Conservation (phyloP, 2,888 invertebrate species). For the Scotopteryx bipunctaria region DNA sequence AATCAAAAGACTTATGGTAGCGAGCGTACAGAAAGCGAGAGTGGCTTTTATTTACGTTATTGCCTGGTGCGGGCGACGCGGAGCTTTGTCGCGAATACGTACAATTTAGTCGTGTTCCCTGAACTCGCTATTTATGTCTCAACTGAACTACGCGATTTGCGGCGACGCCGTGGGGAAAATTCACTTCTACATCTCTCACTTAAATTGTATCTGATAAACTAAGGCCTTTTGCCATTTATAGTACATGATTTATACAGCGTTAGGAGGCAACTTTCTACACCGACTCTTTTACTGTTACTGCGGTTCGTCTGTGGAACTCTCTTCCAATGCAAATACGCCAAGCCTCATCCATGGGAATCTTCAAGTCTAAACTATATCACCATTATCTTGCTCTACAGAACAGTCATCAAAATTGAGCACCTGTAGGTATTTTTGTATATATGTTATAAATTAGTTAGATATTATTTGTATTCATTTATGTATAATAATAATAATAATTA, state of each 20-base stretch:
- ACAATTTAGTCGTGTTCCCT: constrained; percentile 18
- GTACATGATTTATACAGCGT: background rate
- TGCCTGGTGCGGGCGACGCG: background rate
- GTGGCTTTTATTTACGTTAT: constrained; percentile 19
- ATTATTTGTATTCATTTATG: no score
- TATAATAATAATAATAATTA: no score
- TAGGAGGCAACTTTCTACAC: background rate
- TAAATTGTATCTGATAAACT: background rate
- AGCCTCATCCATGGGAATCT: no score
- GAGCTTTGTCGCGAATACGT: constrained; percentile 21
- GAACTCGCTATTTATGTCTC: constrained; percentile 17
- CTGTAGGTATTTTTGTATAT: no score
- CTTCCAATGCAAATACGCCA: no score
- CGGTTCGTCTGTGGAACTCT: no score
- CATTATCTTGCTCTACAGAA: no score
- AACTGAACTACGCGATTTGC: constrained; percentile 14
- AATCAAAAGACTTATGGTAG: constrained; percentile 2
- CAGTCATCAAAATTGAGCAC: no score
- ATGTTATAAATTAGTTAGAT: no score
- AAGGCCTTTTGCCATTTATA: background rate
- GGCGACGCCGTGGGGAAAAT: background rate
- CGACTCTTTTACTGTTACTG: no score
- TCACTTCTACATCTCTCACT: background rate
- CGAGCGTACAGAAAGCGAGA: constrained; percentile 14
- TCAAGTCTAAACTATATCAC: no score